phyloP scores from a whole-genome alignment of 35 echinoderm and acorn worm species.

The Acanthaster planci region DNA sequence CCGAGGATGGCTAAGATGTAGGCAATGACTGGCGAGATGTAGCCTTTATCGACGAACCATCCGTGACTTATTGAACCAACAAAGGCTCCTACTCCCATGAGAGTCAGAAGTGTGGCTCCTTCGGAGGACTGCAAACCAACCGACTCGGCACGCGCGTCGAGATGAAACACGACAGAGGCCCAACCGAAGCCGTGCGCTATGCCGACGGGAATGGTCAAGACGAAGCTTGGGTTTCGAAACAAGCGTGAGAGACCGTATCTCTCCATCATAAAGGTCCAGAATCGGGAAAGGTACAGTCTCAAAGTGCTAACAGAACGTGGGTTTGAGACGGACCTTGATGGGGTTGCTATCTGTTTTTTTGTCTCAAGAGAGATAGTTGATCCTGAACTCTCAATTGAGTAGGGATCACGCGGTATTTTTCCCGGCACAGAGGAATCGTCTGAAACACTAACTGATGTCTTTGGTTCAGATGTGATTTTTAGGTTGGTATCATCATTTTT shows the following conservation, averaged over 20 bases:
- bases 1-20: background rate
- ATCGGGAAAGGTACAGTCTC: background rate
- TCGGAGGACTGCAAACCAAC: background rate
- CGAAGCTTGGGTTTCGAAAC: constrained; percentile 2
- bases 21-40: background rate
- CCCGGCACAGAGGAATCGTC: background rate
- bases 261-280: background rate
- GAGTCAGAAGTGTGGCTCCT: constrained; percentile 5
- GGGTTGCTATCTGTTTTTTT: background rate
- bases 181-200: constrained; percentile 32
- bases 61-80: background rate
- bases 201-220: constrained; percentile 1
- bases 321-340: background rate
- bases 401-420: background rate
- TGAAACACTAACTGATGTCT: background rate
- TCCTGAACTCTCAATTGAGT: background rate
- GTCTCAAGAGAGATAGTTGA: background rate
- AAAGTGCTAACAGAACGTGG: too few species aligned
- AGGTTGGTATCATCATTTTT: background rate
- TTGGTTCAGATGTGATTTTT: too few species aligned
- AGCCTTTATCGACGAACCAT: constrained; percentile 20
- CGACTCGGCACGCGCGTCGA: background rate
- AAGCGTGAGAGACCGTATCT: background rate
- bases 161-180: constrained; percentile 14
- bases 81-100: constrained; percentile 10